Base-by-base conservation (phyloP, 2,797 vertebrate genomes). In the Oceanodroma leucorhoa region DNA sequence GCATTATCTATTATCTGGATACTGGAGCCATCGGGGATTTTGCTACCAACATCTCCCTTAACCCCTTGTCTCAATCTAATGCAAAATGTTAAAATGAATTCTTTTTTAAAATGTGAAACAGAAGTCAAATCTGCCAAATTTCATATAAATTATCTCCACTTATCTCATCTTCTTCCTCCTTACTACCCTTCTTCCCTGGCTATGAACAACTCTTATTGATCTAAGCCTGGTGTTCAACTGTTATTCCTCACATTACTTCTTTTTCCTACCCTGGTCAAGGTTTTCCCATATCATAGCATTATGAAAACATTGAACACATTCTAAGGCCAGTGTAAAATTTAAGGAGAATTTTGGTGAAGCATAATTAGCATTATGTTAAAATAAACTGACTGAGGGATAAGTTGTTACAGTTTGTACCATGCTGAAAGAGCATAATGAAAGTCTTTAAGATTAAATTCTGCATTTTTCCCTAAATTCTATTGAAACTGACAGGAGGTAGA, bases 401-500 rank as follows among this genome's bases (percentile, higher is more conserved):
- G 82, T 83, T 85, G n/a, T 53, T 94, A 58, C 50, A 62, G 46
- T 76, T 78, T 76, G 24, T 45, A 58, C 82, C 48, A 45, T 64
- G 43, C n/a, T 86, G 58, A 83, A 90, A 86, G 26, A 76, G 22
- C 1, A 14, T 65, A 91, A 90, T 73, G 32, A n/a, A 88, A 88
- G 45, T 20, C 41, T 88, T 88, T 88, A 88, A 65, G 46, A 86
- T 72, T 66, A 86, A 91, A 51, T 87, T 93, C 43, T 84, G 55
- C 15, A 3, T 50, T 78, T 86, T 91, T 69, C 67, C 11, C 11
- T 61, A 84, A 91, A 72, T 72, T 66, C 50, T 84, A 9, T 73
- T 82, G 83, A 87, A 93, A 89, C 66, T 90, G 27, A 29, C 70
- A 95, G 55, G 66, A 96, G 65, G 40, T 70, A 87, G 50, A 86